Evolutionary conservation across 2,888 invertebrate genomes (phyloP), one percentile per base, ranked within the genome.

Genomic region (Julus scanicus): DNA sequence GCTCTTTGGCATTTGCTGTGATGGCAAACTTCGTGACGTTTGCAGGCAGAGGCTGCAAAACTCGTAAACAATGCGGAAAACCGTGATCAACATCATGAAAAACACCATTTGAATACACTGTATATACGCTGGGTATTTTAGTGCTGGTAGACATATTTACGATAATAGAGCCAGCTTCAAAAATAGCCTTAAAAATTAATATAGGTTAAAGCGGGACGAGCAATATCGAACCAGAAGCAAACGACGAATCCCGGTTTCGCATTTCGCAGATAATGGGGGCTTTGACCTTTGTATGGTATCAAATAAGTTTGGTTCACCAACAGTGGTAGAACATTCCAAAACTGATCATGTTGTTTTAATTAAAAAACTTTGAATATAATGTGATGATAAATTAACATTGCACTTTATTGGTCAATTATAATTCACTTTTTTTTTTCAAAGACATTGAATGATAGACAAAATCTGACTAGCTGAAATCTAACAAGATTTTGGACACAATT

Each of bases 141-240:
- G 71, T 29, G 2, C 71, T 20, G 71, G 71, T 71, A 71, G 71
- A 71, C 71, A 71, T 71, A 71, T 71, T 71, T 71, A 71, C 71
- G 71, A 71, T 71, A 71, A 71, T 71, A 29, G 71, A 71, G 29
- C 57, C 29, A 71, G 71, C 8, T 20, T 71, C n/a, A 29, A 71
- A 71, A 71, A 71, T 71, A 71, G 71, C 71, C 11, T 6, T 2
- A 44, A 0, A 71, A 71, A 71, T 71, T 71, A 71, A 71, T 71
- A 71, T 71, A 29, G 71, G 71, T 71, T 71, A 71, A 29, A 71
- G 71, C 71, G n/a, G 71, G 71, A 17, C 20, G 29, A 29, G 29
- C 29, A 11, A 0, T 5, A 20, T 29, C 71, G 71, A 71, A 71
- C 29, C 71, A 20, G 71, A 71, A 29, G 71, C 71, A 71, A 20